phyloP scores from a whole-genome alignment of 2,797 vertebrate genomes.

The Notamacropus eugenii region DNA sequence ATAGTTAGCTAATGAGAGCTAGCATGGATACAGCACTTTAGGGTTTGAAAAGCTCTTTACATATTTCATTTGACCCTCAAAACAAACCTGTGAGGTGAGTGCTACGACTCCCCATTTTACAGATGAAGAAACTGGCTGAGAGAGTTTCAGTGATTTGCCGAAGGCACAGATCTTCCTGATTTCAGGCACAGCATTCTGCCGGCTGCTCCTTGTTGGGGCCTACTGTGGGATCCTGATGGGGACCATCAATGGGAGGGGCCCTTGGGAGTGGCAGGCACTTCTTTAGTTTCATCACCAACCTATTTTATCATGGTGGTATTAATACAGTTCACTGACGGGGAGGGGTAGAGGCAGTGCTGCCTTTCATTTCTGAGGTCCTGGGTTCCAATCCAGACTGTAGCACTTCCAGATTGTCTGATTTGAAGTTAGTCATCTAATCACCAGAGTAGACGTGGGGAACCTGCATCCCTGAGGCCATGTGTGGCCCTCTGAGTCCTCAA shows the following conservation, averaged over 20 bases:
- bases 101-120: background rate
- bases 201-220: rapidly evolving
- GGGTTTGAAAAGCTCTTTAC: background rate
- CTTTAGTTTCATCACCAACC: background rate
- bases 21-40: background rate
- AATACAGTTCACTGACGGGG: background rate
- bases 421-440: background rate
- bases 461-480: no score
- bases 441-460: no score
- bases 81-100: background rate
- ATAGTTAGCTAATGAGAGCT: background rate
- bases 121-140: background rate
- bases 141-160: background rate
- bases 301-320: background rate
- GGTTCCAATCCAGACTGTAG: background rate
- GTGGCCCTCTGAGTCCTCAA: no score
- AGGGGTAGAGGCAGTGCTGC: background rate
- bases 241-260: background rate
- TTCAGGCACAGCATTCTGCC: background rate
- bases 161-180: background rate
- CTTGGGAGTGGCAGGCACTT: background rate
- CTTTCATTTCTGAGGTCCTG: background rate
- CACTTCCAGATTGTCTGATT: background rate
- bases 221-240: background rate
- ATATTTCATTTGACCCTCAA: background rate